phyloP scores from a whole-genome alignment of 2,888 invertebrate species.

The Brenthis hecate region DNA sequence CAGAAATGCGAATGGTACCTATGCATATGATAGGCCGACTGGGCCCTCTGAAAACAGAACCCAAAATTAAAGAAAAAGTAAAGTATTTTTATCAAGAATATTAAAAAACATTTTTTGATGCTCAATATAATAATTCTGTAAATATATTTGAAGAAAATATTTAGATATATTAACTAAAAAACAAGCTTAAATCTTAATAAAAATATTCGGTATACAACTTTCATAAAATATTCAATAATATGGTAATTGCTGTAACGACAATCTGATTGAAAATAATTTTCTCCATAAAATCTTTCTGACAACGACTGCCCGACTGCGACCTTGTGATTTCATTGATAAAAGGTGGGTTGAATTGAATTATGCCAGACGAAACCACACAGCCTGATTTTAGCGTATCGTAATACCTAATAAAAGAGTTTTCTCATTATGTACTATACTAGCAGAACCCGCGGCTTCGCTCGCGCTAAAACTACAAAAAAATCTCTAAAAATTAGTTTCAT shows the following conservation, averaged over 20 bases:
- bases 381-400: neutral
- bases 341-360: slow-evolving; percentile 21
- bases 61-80: too few species aligned
- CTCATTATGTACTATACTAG: neutral
- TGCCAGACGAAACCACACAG: slow-evolving; percentile 9
- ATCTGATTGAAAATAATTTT: slow-evolving; percentile 25
- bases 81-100: too few species aligned
- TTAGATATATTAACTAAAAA: neutral
- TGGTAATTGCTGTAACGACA: slow-evolving; percentile 11
- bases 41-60: too few species aligned
- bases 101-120: too few species aligned
- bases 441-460: too few species aligned
- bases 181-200: too few species aligned
- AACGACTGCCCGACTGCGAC: slow-evolving; percentile 5
- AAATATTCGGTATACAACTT: neutral
- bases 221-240: slow-evolving; percentile 10
- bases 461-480: too few species aligned
- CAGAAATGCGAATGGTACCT: too few species aligned
- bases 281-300: slow-evolving; percentile 21
- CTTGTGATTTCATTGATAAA: slow-evolving; percentile 26
- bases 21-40: too few species aligned
- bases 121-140: neutral
- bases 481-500: too few species aligned
- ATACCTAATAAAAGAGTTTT: neutral
- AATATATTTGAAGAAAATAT: neutral